Conservation (phyloP, 1,140 invertebrate species). For the Leptonema lineaticorne region DNA sequence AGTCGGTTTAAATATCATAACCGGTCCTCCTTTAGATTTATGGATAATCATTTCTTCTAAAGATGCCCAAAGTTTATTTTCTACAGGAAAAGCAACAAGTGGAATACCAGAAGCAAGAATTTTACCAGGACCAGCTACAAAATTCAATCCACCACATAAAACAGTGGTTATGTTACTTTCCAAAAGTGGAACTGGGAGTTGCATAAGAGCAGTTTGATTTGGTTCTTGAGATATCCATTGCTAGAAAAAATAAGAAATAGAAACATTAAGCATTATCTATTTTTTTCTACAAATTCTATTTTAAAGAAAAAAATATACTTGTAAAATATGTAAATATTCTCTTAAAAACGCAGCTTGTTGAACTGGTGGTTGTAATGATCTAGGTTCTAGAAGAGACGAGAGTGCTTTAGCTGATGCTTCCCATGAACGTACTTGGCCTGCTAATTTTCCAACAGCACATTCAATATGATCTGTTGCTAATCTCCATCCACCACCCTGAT, state of each 20-base stretch:
- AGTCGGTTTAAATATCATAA: constrained; percentile 77
- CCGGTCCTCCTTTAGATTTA: constrained; percentile 66
- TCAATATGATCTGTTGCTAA: constrained; percentile 94
- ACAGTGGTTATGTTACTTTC: constrained; percentile 67
- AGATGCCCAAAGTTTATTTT: constrained; percentile 63
- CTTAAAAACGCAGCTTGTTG: constrained; percentile 85
- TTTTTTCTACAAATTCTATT: neutral
- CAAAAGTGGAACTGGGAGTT: constrained; percentile 69
- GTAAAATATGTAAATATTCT: constrained; percentile 83
- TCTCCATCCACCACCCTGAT: constrained; percentile 80
- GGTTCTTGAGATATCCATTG: constrained; percentile 57
- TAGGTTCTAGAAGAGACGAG: constrained; percentile 72
- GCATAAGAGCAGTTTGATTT: constrained; percentile 56
- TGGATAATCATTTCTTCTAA: constrained; percentile 78
- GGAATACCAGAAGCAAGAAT: constrained; percentile 50
- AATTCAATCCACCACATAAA: constrained; percentile 58
- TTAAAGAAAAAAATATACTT: constrained; percentile 57
- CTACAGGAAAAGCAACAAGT: constrained; percentile 41
- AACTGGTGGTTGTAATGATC: constrained; percentile 70
- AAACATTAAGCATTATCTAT: constrained; percentile 44
- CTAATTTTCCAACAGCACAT: constrained; percentile 88
- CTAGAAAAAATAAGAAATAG: constrained; percentile 41
- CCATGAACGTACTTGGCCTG: constrained; percentile 74
- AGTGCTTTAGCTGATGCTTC: constrained; percentile 77
- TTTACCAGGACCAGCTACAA: constrained; percentile 52